Percentiles rank a stretch among this genome's conserved stretches.
Conservation (phyloP, 2,797 vertebrate genomes). For the Lepus oiostolus region DNA sequence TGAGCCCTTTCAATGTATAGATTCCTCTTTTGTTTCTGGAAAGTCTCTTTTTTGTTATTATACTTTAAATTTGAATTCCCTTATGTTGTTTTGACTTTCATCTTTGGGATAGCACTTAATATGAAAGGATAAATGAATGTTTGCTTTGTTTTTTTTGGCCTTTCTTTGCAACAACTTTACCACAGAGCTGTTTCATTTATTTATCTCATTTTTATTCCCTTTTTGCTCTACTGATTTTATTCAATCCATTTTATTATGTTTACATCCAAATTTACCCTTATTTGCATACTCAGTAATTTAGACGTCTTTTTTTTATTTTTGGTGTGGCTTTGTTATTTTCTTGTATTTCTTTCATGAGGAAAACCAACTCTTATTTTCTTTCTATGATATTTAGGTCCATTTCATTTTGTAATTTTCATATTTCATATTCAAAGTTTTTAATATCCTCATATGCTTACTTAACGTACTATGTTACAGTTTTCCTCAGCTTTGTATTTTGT, state of each 20-base stretch:
- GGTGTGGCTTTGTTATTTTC: neutral
- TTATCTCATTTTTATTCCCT: neutral
- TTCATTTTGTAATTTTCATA: neutral
- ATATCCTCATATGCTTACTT: neutral
- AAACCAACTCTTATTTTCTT: constrained; percentile 9
- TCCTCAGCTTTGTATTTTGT: neutral
- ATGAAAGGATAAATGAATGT: neutral
- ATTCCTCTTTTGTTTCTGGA: neutral
- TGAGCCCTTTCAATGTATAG: neutral
- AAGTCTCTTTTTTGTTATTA: neutral
- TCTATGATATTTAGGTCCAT: neutral
- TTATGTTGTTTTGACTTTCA: neutral
- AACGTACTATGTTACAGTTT: neutral
- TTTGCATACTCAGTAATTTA: neutral
- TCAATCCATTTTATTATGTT: neutral
- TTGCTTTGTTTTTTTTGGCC: neutral
- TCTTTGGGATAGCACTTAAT: neutral
- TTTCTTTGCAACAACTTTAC: neutral
- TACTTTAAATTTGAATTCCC: neutral
- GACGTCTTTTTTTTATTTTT: neutral
- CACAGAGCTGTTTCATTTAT: neutral
- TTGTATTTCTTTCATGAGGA: neutral
- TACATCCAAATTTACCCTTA: constrained; percentile 18
- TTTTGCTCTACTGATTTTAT: neutral
- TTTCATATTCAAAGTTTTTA: neutral